Conservation (phyloP, 2,888 invertebrate species). For the Siphlonurus alternatus region DNA sequence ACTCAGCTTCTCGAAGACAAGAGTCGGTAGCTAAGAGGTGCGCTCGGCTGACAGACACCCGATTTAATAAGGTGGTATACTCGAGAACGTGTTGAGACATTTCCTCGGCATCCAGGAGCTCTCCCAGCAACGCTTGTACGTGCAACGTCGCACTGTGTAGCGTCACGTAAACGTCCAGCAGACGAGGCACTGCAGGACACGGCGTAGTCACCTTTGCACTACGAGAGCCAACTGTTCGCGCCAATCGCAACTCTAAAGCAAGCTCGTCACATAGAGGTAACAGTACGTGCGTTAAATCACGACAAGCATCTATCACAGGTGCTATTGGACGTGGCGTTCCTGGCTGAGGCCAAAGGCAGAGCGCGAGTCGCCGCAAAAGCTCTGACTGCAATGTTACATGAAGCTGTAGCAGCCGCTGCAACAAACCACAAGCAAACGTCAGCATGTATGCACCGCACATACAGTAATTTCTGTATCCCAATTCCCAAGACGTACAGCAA, state of each 20-base stretch:
- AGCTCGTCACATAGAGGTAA: not conserved
- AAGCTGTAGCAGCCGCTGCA: not conserved
- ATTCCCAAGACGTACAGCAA: too few relatives aligned
- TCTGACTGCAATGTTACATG: not conserved
- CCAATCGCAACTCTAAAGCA: not conserved
- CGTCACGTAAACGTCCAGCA: not conserved
- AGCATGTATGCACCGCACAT: too few relatives aligned
- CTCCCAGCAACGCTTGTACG: not conserved
- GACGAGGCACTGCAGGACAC: too few relatives aligned
- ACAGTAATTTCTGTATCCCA: too few relatives aligned
- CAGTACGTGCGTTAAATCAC: too few relatives aligned
- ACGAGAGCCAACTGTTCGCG: too few relatives aligned
- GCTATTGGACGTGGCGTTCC: too few relatives aligned
- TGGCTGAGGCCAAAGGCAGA: not conserved
- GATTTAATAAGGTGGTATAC: too few relatives aligned
- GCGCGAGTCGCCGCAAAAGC: not conserved
- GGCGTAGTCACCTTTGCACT: too few relatives aligned
- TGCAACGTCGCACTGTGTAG: not conserved
- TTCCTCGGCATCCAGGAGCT: not conserved
- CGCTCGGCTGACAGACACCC: not conserved
- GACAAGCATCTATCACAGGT: too few relatives aligned
- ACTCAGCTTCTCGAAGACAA: not conserved
- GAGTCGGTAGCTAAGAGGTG: not conserved
- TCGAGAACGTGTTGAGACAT: too few relatives aligned
- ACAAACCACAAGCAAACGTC: not conserved